Evolutionary conservation across 2,888 invertebrate species (phyloP).

Genomic region (Deilephila porcellus): DNA sequence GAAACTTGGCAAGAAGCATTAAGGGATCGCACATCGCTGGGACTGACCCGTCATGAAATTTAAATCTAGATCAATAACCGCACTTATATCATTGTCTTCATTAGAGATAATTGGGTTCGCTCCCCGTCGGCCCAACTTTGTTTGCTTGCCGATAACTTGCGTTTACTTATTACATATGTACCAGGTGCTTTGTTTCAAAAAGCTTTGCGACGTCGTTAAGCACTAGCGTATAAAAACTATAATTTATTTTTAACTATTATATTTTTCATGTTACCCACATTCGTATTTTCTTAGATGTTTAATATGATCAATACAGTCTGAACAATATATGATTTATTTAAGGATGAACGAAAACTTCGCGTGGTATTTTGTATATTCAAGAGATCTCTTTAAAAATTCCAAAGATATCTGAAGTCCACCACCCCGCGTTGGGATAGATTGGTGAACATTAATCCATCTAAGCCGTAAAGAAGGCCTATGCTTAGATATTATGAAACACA

Average conservation of each 20-base stretch:
- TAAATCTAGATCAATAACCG: constrained; percentile 85
- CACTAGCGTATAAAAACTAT: neutral
- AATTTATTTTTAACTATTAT: neutral
- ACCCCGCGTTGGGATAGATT: no score
- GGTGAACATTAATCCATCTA: no score
- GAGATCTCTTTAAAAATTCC: no score
- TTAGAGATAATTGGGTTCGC: constrained; percentile 85
- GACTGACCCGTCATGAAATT: constrained; percentile 85
- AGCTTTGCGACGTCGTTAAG: constrained; percentile 3
- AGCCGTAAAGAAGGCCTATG: no score
- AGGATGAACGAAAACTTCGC: no score
- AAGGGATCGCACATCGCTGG: constrained; percentile 82
- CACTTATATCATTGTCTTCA: constrained; percentile 86
- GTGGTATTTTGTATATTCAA: no score
- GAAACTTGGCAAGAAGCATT: constrained; percentile 82
- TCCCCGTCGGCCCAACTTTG: constrained; percentile 82
- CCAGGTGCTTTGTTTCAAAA: constrained; percentile 2
- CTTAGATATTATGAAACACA: no score
- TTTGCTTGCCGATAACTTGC: constrained; percentile 82
- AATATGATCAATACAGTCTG: no score
- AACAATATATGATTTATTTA: no score
- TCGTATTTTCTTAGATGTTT: no score
- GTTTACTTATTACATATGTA: constrained; percentile 65
- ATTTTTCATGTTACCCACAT: no score
- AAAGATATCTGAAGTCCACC: no score